A percentile compares a stretch with the other conserved stretches of the same genome.
Conservation (phyloP, 2,888 invertebrate genomes). For the Scelioninae gen. 1 region DNA sequence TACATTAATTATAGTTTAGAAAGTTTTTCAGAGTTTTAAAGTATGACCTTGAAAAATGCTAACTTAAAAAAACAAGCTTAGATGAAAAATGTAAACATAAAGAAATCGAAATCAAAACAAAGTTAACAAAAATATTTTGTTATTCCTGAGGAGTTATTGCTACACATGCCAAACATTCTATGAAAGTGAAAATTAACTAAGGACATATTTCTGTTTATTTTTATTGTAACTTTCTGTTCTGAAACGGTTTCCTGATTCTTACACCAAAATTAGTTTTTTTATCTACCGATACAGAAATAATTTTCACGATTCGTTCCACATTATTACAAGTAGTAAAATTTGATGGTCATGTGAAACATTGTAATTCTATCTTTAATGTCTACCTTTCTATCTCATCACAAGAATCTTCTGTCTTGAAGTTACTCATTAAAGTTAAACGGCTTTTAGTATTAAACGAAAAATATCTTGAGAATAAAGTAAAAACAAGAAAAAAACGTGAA, state of each 20-base stretch:
- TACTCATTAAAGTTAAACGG: conserved; percentile 13
- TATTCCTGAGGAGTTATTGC: no score
- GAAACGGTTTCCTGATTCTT: conserved; percentile 31
- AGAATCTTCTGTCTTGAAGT: conserved; percentile 9
- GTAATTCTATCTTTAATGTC: conserved; percentile 33
- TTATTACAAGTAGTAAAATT: conserved; percentile 44
- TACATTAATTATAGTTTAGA: no score
- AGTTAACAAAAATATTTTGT: no score
- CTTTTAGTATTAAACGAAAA: conserved; percentile 9
- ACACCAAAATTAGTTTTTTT: conserved; percentile 30
- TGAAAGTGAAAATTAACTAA: conserved; percentile 47
- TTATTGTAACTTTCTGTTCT: conserved; percentile 46
- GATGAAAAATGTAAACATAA: no score
- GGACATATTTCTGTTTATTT: conserved; percentile 19
- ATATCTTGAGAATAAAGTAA: no score
- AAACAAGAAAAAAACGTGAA: background rate
- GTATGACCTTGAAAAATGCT: no score
- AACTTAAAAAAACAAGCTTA: no score
- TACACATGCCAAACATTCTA: conserved; percentile 12
- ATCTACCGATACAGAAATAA: conserved; percentile 21
- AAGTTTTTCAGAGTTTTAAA: no score
- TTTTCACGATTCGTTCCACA: conserved; percentile 43
- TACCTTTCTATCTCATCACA: conserved; percentile 17
- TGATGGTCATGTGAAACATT: conserved; percentile 33
- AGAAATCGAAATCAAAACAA: no score